Conservation (phyloP, 2,113 vertebrate species). For the Osmerus mordax region DNA sequence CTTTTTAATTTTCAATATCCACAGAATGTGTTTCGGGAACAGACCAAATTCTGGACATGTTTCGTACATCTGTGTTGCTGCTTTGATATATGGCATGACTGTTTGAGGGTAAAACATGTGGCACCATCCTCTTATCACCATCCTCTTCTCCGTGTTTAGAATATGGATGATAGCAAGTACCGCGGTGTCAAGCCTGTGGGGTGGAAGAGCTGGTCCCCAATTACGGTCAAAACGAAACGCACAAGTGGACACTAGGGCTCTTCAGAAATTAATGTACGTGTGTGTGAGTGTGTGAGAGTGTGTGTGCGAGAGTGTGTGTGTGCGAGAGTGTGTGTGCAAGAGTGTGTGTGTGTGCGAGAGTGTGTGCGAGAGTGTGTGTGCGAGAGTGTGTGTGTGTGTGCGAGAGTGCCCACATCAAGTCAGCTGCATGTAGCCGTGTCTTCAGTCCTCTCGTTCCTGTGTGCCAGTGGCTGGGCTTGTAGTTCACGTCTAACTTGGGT, state of each 20-base stretch:
- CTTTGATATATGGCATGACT: conserved; percentile 18
- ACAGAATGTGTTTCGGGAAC: too few relatives aligned
- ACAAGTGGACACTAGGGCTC: conserved; percentile 49
- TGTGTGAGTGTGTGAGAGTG: neutral
- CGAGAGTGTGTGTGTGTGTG: neutral
- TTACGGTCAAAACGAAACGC: too few relatives aligned
- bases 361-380: neutral
- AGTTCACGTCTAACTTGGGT: too few relatives aligned
- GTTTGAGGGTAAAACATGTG: conserved; percentile 13
- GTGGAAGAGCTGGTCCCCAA: too few relatives aligned
- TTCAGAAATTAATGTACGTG: conserved; percentile 70
- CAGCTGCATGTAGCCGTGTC: too few relatives aligned
- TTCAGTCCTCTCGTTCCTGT: too few relatives aligned
- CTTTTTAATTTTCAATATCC: too few relatives aligned
- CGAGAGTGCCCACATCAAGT: neutral
- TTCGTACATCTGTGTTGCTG: too few relatives aligned
- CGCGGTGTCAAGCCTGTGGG: too few relatives aligned
- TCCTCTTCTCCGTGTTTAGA: neutral
- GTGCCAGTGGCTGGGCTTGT: too few relatives aligned
- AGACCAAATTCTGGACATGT: too few relatives aligned
- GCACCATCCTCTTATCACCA: conserved; percentile 11
- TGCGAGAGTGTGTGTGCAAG: neutral
- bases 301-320: neutral
- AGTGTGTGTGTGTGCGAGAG: neutral
- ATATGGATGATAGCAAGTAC: too few relatives aligned